Evolutionary conservation across 2,888 invertebrate species (phyloP).

Genomic region (Thumatha senex): DNA sequence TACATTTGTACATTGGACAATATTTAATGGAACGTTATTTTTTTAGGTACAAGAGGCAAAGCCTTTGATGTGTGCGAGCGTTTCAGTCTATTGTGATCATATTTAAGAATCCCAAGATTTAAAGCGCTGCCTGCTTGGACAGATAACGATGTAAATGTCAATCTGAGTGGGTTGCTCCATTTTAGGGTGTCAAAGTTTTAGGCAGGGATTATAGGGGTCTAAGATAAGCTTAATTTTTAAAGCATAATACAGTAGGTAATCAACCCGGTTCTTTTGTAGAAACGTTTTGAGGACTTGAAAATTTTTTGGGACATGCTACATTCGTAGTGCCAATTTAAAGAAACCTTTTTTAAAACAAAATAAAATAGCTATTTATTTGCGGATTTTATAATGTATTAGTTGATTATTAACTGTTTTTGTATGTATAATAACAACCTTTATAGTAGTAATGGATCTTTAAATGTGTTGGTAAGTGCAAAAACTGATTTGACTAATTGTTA

Average conservation of each 20-base stretch:
- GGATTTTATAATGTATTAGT: not conserved
- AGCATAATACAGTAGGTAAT: slow-evolving; percentile 73
- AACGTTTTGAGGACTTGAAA: slow-evolving; percentile 51
- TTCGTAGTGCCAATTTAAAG: slow-evolving; percentile 20
- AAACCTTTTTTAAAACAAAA: slow-evolving; percentile 25
- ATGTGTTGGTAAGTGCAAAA: too few species aligned
- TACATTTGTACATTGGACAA: slow-evolving; percentile 35
- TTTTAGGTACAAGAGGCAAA: slow-evolving; percentile 27
- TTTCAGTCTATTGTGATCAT: slow-evolving; percentile 39
- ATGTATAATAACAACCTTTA: too few species aligned
- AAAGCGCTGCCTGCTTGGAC: slow-evolving; percentile 64
- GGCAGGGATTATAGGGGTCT: slow-evolving; percentile 80
- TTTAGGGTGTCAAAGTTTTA: slow-evolving; percentile 78
- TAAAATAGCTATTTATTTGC: slow-evolving; percentile 21
- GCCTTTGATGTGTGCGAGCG: slow-evolving; percentile 37
- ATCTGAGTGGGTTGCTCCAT: slow-evolving; percentile 74
- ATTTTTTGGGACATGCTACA: slow-evolving; percentile 44
- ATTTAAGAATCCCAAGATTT: slow-evolving; percentile 48
- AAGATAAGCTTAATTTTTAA: slow-evolving; percentile 78
- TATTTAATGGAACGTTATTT: slow-evolving; percentile 40
- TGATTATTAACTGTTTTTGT: too few species aligned
- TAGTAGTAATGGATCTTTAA: too few species aligned
- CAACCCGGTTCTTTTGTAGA: slow-evolving; percentile 61
- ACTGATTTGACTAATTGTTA: too few species aligned
- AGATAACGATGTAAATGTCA: slow-evolving; percentile 78